Percentiles rank a stretch among this genome's conserved stretches.
Conservation (phyloP, 2,888 invertebrate species). For the Rutpela maculata region DNA sequence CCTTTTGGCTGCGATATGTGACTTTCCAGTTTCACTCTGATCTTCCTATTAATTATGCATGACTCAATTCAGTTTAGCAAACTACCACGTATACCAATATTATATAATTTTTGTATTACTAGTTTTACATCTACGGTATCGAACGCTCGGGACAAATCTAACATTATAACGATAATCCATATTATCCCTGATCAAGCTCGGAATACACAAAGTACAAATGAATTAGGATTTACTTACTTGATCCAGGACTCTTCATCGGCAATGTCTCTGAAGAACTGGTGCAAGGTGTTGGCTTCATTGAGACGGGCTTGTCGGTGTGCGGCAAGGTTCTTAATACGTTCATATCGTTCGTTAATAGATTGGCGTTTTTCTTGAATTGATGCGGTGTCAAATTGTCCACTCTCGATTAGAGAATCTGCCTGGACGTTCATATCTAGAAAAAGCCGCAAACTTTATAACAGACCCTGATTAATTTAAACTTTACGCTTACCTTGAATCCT, state of each 20-base stretch:
- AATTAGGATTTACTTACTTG: constrained; percentile 71
- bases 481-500: constrained; percentile 83
- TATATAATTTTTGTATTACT: too few relatives aligned
- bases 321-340: constrained; percentile 93
- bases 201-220: too few relatives aligned
- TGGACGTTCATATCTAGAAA: constrained; percentile 92
- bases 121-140: too few relatives aligned
- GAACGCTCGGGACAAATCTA: too few relatives aligned
- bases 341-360: constrained; percentile 97
- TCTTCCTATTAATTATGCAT: too few relatives aligned
- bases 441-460: constrained; percentile 31
- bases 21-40: too few relatives aligned
- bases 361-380: constrained; percentile 96
- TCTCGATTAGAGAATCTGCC: constrained; percentile 96
- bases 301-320: constrained; percentile 93
- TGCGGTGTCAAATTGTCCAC: constrained; percentile 97
- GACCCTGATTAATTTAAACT: constrained; percentile 16
- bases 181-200: too few relatives aligned
- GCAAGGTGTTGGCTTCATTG: constrained; percentile 97
- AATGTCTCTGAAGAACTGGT: constrained; percentile 99
- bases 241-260: constrained; percentile 99
- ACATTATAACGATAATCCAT: too few relatives aligned
- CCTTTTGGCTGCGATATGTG: too few relatives aligned
- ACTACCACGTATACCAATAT: too few relatives aligned
- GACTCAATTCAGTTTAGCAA: too few relatives aligned